These are phyloP conservation scores for Falco naumanni DNA, from an alignment of 2,797 vertebrate genomes.

Conservation along the genomic window DNA sequence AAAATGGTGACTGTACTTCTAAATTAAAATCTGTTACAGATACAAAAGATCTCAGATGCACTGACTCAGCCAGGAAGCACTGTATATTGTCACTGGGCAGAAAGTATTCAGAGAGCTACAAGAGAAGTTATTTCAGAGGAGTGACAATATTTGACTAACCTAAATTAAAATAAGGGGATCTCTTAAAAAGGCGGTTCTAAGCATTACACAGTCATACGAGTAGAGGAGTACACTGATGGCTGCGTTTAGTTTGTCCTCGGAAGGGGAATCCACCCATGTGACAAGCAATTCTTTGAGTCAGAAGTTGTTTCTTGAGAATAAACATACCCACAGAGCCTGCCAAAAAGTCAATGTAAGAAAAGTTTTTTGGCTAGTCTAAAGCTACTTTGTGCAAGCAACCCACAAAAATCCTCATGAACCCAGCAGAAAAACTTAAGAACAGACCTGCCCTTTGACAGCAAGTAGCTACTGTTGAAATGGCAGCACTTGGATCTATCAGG, in stretches of 20 bases:
- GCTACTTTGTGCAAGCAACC: neutral
- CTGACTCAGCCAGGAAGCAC: neutral
- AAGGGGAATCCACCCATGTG: neutral
- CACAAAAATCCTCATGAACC: neutral
- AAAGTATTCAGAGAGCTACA: neutral
- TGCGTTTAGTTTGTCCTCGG: neutral
- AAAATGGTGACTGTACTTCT: neutral
- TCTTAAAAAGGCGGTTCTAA: neutral
- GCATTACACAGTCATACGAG: neutral
- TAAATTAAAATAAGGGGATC: neutral
- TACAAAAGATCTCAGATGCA: neutral
- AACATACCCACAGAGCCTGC: neutral
- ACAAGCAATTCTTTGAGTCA: neutral
- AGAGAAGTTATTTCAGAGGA: neutral
- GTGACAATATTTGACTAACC: neutral
- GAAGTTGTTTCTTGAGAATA: neutral
- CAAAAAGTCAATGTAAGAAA: neutral
- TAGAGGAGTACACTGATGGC: neutral
- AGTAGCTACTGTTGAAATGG: neutral
- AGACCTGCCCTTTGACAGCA: neutral
- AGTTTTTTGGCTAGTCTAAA: neutral
- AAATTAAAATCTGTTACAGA: neutral
- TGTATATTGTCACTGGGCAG: neutral
- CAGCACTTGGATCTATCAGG: neutral
- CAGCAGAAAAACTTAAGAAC: neutral